These are phyloP conservation scores for Eupeodes corollae DNA, from an alignment of 1,140 invertebrate species.

Conservation along the genomic window DNA sequence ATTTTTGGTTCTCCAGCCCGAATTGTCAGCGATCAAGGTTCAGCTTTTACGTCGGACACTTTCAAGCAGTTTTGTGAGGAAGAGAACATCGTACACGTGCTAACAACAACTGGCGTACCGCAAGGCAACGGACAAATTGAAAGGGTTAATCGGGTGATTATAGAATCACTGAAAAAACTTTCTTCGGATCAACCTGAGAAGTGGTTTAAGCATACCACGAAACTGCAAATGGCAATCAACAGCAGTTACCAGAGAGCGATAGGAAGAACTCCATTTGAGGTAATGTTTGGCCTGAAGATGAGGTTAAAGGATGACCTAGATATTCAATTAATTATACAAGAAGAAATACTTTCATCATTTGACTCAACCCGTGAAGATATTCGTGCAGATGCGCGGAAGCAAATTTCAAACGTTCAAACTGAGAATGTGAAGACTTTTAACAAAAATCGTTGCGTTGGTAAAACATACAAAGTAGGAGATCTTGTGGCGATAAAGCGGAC, in stretches of 20 bases:
- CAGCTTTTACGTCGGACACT: conserved; percentile 27
- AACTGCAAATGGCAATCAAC: conserved; percentile 9
- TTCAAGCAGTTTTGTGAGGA: conserved; percentile 8
- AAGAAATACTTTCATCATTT: conserved; percentile 9
- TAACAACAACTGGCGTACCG: conserved; percentile 19
- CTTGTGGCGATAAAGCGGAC: conserved; percentile 33
- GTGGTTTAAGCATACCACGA: conserved; percentile 8
- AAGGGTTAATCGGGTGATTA: conserved; percentile 11
- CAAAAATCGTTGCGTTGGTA: conserved; percentile 12
- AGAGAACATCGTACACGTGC: conserved; percentile 11
- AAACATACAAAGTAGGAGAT: conserved; percentile 21
- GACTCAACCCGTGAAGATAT: background rate
- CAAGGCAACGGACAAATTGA: conserved; percentile 21
- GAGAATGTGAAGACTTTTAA: background rate
- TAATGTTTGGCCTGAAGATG: conserved; percentile 11
- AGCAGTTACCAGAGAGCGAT: conserved; percentile 8
- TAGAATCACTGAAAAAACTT: conserved; percentile 14
- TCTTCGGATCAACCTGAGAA: conserved; percentile 6
- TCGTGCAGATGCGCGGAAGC: background rate
- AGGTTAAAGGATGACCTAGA: background rate
- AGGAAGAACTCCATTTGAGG: conserved; percentile 7
- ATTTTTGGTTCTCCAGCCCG: conserved; percentile 27
- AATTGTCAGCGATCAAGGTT: conserved; percentile 25
- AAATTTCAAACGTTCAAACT: background rate
- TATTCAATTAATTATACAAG: conserved; percentile 16